These are phyloP conservation scores for Myanophis thanlyinensis DNA, from an alignment of 2,113 vertebrate species.

Conservation along the genomic window DNA sequence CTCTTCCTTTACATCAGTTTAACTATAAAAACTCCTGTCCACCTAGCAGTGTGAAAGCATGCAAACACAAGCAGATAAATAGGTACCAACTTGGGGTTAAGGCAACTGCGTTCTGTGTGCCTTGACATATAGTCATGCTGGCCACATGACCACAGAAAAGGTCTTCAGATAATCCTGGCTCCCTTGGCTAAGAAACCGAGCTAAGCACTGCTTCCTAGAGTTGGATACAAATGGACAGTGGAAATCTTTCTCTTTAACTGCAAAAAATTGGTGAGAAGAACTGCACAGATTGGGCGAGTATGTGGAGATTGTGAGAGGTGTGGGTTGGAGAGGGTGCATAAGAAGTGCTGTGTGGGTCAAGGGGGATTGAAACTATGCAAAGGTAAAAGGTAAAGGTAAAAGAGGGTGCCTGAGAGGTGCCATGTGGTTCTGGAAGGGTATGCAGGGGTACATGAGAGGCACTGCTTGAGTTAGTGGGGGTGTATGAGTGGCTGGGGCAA, in stretches of 20 bases:
- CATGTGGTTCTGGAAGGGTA: background rate
- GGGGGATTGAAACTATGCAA: background rate
- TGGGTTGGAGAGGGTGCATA: background rate
- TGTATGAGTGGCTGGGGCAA: background rate
- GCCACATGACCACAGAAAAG: background rate
- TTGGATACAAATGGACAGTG: background rate
- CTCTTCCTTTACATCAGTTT: background rate
- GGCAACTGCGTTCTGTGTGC: background rate
- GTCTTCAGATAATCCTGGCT: background rate
- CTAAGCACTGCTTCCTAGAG: background rate
- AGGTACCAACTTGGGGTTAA: background rate
- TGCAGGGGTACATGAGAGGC: background rate
- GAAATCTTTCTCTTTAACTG: background rate
- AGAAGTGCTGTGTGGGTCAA: background rate
- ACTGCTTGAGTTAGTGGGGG: background rate
- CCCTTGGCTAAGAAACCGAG: background rate
- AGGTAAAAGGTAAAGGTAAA: background rate
- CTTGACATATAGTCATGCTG: background rate
- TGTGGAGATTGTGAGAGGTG: background rate
- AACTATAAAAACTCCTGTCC: background rate
- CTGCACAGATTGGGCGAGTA: background rate
- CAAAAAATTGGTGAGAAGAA: background rate
- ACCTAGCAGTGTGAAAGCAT: background rate
- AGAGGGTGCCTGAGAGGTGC: background rate
- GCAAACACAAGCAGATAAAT: background rate